Conservation (phyloP, 2,797 vertebrate species). For the Hyperoplus immaculatus region DNA sequence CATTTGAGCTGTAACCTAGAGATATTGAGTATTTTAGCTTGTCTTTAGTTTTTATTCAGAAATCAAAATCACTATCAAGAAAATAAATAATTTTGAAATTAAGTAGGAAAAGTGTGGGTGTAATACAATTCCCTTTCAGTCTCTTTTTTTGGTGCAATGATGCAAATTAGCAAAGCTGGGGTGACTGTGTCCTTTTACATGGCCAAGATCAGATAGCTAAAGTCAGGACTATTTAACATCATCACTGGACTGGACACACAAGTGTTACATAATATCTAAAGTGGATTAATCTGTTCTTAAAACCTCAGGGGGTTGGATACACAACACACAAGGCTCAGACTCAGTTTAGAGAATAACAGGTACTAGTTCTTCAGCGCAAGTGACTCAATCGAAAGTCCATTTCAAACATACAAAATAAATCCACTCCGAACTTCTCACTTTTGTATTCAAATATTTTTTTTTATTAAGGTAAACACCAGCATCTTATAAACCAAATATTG, state of each 20-base stretch:
- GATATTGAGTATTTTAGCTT: not conserved
- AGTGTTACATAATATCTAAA: conserved; percentile 54
- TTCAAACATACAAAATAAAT: conserved; percentile 16
- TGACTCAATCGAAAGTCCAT: not conserved
- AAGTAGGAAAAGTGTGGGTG: not conserved
- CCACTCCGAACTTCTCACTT: not conserved
- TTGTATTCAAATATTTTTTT: conserved; percentile 66
- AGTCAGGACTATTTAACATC: conserved; percentile 25
- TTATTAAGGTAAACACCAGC: conserved; percentile 73
- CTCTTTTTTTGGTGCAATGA: not conserved
- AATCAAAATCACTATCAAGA: not conserved
- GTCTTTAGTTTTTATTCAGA: not conserved
- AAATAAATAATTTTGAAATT: not conserved
- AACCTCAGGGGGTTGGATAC: conserved; percentile 4
- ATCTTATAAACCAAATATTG: conserved; percentile 58
- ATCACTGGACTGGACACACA: not conserved
- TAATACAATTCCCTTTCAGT: not conserved
- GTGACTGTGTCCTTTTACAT: not conserved
- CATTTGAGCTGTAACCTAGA: not conserved
- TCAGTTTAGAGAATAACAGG: no score
- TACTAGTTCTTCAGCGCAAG: no score
- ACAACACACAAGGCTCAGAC: not conserved
- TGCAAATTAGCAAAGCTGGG: conserved; percentile 7
- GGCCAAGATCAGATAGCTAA: conserved; percentile 34
- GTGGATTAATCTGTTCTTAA: conserved; percentile 58